Percentiles rank a stretch among this genome's conserved stretches.
phyloP scores from a whole-genome alignment of 2,797 vertebrate species.

The Galagoides demidoff region DNA sequence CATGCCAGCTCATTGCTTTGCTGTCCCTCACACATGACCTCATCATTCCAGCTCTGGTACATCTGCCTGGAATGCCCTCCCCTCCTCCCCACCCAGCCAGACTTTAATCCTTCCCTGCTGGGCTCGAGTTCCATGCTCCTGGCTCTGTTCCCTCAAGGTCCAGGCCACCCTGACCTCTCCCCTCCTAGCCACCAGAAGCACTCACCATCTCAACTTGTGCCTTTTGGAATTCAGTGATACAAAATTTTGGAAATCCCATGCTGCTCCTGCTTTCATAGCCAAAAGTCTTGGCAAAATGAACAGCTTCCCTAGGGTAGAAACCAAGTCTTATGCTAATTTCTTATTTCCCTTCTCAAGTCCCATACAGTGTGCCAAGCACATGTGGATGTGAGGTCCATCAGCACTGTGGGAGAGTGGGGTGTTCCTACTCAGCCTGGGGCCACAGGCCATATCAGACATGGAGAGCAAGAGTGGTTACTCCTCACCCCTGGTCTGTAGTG shows the following conservation, averaged over 20 bases:
- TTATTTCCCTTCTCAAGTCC: neutral
- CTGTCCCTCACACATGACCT: neutral
- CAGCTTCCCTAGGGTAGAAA: neutral
- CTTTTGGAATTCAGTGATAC: neutral
- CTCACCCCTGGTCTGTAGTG: neutral
- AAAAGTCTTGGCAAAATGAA: neutral
- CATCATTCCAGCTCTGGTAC: neutral
- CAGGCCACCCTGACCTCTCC: constrained; percentile 43
- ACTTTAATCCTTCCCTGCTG: constrained; percentile 37
- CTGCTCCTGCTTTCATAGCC: neutral
- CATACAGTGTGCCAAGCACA: neutral
- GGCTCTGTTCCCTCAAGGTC: constrained; percentile 9
- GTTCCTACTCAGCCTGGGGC: neutral
- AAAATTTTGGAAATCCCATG: neutral
- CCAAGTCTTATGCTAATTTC: neutral
- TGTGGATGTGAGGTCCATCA: neutral
- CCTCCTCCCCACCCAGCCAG: neutral
- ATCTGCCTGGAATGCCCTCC: neutral
- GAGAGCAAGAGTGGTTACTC: neutral
- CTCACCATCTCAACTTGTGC: neutral
- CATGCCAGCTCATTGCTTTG: neutral
- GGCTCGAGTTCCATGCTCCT: constrained; percentile 1
- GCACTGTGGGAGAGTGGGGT: neutral
- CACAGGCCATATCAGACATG: neutral
- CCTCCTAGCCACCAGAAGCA: neutral